Evolutionary conservation across 2,888 invertebrate genomes (phyloP).

Genomic region (Scaeva pyrastri): DNA sequence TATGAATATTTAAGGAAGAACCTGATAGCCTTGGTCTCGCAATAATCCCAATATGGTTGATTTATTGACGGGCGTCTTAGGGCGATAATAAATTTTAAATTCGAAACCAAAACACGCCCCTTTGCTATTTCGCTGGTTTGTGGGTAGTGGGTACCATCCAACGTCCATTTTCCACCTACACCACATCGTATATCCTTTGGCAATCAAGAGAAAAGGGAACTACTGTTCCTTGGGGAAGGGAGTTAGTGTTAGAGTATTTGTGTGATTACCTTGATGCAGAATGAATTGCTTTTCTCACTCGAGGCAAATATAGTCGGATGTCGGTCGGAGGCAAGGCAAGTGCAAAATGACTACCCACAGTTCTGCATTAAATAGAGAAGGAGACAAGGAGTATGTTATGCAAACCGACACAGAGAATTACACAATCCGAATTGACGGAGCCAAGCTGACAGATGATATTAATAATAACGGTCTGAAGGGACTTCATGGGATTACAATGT

Average conservation of each 20-base stretch:
- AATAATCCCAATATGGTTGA: conserved; percentile 65
- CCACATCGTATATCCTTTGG: conserved; percentile 30
- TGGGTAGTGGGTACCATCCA: not conserved
- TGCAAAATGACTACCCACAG: not conserved
- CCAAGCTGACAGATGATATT: conserved; percentile 48
- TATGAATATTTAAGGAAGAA: conserved; percentile 66
- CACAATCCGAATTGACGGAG: conserved; percentile 31
- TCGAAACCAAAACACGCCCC: conserved; percentile 41
- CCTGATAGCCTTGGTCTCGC: conserved; percentile 47
- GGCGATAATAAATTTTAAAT: conserved; percentile 53
- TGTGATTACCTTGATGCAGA: conserved; percentile 73
- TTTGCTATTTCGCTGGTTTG: conserved; percentile 21
- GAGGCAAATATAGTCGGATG: conserved; percentile 54
- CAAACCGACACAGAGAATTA: conserved; percentile 43
- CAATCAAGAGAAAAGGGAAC: conserved; percentile 48
- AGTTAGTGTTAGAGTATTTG: conserved; percentile 35
- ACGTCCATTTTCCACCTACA: conserved; percentile 16
- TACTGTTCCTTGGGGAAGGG: conserved; percentile 42
- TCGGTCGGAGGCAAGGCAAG: conserved; percentile 30
- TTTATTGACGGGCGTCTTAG: conserved; percentile 66
- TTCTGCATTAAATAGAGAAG: not conserved
- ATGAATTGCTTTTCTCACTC: conserved; percentile 66
- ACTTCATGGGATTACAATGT: conserved; percentile 35
- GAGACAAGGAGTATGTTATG: conserved; percentile 21
- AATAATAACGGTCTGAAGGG: conserved; percentile 38